phyloP scores from a whole-genome alignment of 1,140 invertebrate species.

The Elysia chlorotica region DNA sequence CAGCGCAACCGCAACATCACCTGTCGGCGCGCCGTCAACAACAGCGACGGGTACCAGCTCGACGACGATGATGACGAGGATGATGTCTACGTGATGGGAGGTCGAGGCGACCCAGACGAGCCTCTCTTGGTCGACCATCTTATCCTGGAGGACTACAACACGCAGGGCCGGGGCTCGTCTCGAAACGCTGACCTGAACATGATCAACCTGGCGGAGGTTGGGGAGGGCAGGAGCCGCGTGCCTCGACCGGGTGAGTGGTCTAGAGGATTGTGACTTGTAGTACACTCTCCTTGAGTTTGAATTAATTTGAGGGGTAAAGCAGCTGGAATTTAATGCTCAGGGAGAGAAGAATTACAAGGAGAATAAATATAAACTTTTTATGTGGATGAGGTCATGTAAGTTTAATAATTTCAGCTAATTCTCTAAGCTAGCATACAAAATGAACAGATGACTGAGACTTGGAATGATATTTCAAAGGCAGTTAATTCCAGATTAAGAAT shows the following conservation, averaged over 20 bases:
- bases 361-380: too few relatives aligned
- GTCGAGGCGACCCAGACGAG: background rate
- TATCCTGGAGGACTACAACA: slow-evolving; percentile 18
- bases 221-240: background rate
- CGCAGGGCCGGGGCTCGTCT: background rate
- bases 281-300: background rate
- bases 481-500: too few relatives aligned
- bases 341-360: too few relatives aligned
- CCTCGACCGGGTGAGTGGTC: background rate
- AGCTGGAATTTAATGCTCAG: too few relatives aligned
- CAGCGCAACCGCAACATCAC: too few relatives aligned
- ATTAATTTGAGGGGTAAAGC: too few relatives aligned
- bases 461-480: too few relatives aligned
- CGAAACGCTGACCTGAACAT: slow-evolving; percentile 2
- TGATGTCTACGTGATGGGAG: background rate
- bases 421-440: too few relatives aligned
- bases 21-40: background rate
- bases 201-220: slow-evolving; percentile 5
- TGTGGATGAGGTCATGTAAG: too few relatives aligned
- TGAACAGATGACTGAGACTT: too few relatives aligned
- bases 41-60: background rate
- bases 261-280: background rate
- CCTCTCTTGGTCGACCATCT: background rate
- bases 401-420: too few relatives aligned
- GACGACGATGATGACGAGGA: background rate